These are phyloP conservation scores for Pteropus rufus DNA, from an alignment of 2,797 vertebrate genomes.

Conservation along the genomic window DNA sequence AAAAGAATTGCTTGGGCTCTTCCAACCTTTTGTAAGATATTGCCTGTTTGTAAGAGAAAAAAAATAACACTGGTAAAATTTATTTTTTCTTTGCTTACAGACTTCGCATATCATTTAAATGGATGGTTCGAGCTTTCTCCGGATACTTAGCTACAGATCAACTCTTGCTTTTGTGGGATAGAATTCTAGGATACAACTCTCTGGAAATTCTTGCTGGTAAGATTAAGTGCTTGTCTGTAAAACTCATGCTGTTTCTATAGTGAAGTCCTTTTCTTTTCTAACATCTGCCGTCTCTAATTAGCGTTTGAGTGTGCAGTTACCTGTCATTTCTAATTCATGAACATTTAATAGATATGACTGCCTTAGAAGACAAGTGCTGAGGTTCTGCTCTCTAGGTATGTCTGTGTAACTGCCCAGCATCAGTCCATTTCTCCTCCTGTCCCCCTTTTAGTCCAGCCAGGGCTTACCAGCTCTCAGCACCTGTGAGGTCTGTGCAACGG, in stretches of 20 bases:
- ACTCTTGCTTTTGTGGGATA: conserved; percentile 97
- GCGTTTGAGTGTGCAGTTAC: background rate
- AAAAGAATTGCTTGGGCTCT: background rate
- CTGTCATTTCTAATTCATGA: background rate
- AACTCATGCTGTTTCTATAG: background rate
- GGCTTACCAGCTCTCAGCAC: background rate
- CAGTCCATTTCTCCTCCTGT: background rate
- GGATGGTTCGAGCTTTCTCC: conserved; percentile 98
- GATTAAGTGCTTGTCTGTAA: conserved; percentile 29
- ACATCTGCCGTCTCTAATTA: background rate
- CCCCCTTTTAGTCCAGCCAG: background rate
- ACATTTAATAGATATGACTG: background rate
- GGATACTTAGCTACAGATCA: conserved; percentile 98
- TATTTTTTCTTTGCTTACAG: conserved; percentile 79
- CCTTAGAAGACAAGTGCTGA: background rate
- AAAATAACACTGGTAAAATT: conserved; percentile 13
- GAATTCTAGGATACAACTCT: conserved; percentile 96
- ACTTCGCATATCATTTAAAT: conserved; percentile 97
- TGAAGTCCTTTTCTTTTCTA: background rate
- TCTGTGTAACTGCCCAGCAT: background rate
- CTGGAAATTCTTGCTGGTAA: conserved; percentile 96
- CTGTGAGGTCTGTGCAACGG: background rate
- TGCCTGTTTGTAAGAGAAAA: background rate
- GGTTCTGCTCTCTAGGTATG: background rate
- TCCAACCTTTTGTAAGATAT: background rate